A percentile compares a stretch with the other conserved stretches of the same genome.
Evolutionary conservation across 1,140 invertebrate genomes (phyloP).

Genomic region (Hetaerina americana): DNA sequence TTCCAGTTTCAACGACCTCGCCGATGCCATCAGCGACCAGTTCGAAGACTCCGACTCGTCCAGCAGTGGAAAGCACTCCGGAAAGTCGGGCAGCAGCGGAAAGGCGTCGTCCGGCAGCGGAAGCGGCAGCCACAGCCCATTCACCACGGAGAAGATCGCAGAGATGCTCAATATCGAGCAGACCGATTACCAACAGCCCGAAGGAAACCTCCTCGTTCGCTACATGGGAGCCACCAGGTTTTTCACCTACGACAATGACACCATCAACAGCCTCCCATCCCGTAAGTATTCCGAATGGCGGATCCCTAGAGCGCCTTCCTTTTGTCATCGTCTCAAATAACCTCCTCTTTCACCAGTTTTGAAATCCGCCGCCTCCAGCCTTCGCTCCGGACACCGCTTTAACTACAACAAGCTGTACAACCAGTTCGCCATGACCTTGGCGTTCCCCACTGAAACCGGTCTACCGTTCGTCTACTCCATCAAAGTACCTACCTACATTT

Average conservation of each 20-base stretch:
- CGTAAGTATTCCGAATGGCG: constrained; percentile 21
- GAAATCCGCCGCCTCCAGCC: constrained; percentile 21
- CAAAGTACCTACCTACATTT: constrained; percentile 34
- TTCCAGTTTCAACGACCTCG: constrained; percentile 36
- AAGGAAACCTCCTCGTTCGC: constrained; percentile 36
- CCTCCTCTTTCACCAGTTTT: constrained; percentile 21
- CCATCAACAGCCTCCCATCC: constrained; percentile 31
- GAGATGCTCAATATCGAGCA: constrained; percentile 40
- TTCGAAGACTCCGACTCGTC: constrained; percentile 16
- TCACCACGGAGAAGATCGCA: constrained; percentile 31
- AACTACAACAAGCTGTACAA: constrained; percentile 41
- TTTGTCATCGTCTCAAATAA: not conserved
- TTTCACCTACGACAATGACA: constrained; percentile 40
- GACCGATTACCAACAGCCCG: constrained; percentile 36
- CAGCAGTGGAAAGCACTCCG: constrained; percentile 12
- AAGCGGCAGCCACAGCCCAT: not conserved
- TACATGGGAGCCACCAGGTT: constrained; percentile 30
- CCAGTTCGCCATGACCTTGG: constrained; percentile 35
- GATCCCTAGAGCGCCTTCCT: not conserved
- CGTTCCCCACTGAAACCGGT: constrained; percentile 50
- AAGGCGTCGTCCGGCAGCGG: not conserved
- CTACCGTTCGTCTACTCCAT: constrained; percentile 47
- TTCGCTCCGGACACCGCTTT: constrained; percentile 31
- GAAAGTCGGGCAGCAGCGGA: constrained; percentile 19
- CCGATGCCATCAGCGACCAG: constrained; percentile 27